These are phyloP conservation scores for Macrotus californicus DNA, from an alignment of 2,113 vertebrate genomes.

Conservation along the genomic window DNA sequence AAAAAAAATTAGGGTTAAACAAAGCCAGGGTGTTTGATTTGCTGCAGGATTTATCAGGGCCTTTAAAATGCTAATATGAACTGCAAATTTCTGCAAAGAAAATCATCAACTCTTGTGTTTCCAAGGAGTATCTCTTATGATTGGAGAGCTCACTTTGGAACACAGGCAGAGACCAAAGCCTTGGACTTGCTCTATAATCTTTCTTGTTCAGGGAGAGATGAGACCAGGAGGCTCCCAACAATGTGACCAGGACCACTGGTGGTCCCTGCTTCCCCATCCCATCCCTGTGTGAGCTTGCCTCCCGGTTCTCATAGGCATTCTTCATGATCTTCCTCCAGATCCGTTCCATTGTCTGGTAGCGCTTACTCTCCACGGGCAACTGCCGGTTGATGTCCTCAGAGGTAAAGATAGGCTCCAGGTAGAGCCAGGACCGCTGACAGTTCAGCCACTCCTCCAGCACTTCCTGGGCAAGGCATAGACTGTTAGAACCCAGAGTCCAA, in stretches of 20 bases:
- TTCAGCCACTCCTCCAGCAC: conserved; percentile 93
- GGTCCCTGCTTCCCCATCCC: background rate
- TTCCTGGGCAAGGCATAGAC: conserved; percentile 78
- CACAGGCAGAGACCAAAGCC: background rate
- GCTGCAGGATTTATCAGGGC: background rate
- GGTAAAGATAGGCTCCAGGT: conserved; percentile 93
- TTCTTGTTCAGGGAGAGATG: background rate
- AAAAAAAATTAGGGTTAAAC: background rate
- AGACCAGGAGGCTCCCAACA: background rate
- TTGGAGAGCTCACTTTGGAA: background rate
- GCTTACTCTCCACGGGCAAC: conserved; percentile 87
- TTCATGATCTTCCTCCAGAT: conserved; percentile 90
- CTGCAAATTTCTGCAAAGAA: background rate
- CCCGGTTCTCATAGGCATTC: conserved; percentile 81
- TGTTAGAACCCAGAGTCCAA: background rate
- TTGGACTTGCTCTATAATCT: background rate
- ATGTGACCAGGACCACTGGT: background rate
- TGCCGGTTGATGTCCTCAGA: conserved; percentile 92
- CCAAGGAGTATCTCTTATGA: background rate
- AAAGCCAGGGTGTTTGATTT: background rate
- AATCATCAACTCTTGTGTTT: background rate
- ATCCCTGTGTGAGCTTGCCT: conserved; percentile 73
- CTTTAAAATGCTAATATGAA: background rate
- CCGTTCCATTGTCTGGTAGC: conserved; percentile 86
- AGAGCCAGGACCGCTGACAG: conserved; percentile 92